phyloP scores from a whole-genome alignment of 1,140 invertebrate species.

The Bombus sylvicola region DNA sequence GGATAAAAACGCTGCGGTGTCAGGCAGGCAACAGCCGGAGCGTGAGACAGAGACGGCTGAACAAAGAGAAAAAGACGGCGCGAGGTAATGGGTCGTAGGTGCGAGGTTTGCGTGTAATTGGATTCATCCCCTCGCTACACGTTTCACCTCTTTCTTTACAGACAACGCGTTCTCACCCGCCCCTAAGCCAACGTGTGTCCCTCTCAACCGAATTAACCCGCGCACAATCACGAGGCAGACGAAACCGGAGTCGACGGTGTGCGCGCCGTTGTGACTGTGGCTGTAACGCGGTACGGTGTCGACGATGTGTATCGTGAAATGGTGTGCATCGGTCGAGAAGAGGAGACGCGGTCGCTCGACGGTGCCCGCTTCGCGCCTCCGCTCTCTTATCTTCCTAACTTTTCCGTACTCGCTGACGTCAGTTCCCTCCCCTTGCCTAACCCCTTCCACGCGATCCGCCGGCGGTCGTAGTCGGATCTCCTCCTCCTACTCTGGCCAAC shows the following conservation, averaged over 20 bases:
- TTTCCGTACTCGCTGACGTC: conserved; percentile 70
- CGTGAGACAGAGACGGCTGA: conserved; percentile 11
- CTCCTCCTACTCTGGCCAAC: conserved; percentile 13
- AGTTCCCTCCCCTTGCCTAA: conserved; percentile 21
- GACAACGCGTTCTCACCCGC: conserved; percentile 23
- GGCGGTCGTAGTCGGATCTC: conserved; percentile 29
- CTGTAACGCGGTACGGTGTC: neutral
- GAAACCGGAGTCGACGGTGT: conserved; percentile 38
- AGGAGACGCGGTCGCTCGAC: neutral
- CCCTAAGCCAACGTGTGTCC: conserved; percentile 2
- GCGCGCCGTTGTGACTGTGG: neutral
- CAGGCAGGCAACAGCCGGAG: neutral
- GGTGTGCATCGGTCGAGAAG: neutral
- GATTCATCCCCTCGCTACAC: conserved; percentile 74
- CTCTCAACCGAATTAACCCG: conserved; percentile 43
- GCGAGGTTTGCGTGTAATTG: conserved; percentile 79
- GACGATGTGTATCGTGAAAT: neutral
- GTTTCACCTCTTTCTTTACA: conserved; percentile 53
- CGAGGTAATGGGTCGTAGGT: conserved; percentile 77
- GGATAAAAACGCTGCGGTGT: conserved; percentile 14
- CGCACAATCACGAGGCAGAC: conserved; percentile 63
- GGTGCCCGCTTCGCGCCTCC: conserved; percentile 54
- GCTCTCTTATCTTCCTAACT: conserved; percentile 73
- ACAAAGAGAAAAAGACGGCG: conserved; percentile 53
- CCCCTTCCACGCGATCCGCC: neutral